Percentiles rank a stretch among this genome's conserved stretches.
Conservation (phyloP, 92 coral and sea anemone species). For the Diadumene lineata region DNA sequence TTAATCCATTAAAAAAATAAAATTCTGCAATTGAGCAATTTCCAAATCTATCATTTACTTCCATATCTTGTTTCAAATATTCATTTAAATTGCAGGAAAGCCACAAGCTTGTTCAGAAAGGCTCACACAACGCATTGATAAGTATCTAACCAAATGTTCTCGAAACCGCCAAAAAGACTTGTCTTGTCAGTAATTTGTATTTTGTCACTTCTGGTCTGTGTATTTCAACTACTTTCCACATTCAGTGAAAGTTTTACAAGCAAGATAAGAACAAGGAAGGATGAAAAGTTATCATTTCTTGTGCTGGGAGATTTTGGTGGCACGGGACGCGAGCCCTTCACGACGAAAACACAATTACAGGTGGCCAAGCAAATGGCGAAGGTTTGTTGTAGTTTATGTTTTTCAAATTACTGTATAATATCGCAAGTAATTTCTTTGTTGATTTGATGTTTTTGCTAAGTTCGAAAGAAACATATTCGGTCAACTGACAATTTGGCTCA, state of each 20-base stretch:
- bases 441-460: too few relatives aligned
- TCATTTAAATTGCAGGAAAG: not conserved
- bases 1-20: too few relatives aligned
- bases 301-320: slow-evolving; percentile 93
- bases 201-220: slow-evolving; percentile 12
- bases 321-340: slow-evolving; percentile 59
- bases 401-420: too few relatives aligned
- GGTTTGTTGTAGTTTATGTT: slow-evolving; percentile 40
- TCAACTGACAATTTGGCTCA: too few relatives aligned
- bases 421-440: too few relatives aligned
- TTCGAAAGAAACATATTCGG: too few relatives aligned
- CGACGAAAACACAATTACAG: slow-evolving; percentile 57
- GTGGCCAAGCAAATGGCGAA: slow-evolving; percentile 71
- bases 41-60: too few relatives aligned
- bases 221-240: slow-evolving; percentile 26
- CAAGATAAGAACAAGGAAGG: not conserved
- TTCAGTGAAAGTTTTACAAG: not conserved
- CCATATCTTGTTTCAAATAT: too few relatives aligned
- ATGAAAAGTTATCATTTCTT: slow-evolving; percentile 46
- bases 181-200: not conserved
- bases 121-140: not conserved
- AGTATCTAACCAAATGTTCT: not conserved
- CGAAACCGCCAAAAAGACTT: not conserved
- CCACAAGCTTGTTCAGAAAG: not conserved
- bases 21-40: too few relatives aligned